Evolutionary conservation across 2,888 invertebrate genomes (phyloP), one percentile per base, ranked within the genome.

Genomic region (Ditylenchus weischeri): DNA sequence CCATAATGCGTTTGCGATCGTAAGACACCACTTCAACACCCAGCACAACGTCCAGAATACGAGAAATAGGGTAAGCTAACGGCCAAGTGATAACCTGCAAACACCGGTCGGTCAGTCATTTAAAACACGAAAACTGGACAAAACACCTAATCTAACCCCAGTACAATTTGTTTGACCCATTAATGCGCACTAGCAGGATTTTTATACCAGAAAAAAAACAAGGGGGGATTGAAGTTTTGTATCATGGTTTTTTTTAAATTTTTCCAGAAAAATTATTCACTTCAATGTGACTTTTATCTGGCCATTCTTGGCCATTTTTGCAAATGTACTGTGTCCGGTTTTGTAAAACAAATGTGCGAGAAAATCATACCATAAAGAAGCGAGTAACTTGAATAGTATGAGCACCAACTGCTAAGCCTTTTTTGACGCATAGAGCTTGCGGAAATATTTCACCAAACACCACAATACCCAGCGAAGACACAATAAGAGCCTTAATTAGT

Each of bases 21-120:
- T 96, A 98, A 0, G 94, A 92, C 65, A 95, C 95, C 72, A 98
- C 93, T 86, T 98, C 96, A 84, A 96, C 95, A 5, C 98, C 98
- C 19, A 81, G 68, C 47, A 81, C 69, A 43, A 61, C 67, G 62
- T 81, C 81, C 50, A 81, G 72, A n/a, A 78, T 29, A 71, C 75
- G 62, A 36, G 68, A 66, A 63, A 75, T 77, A 13, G 75, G 75
- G 21, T 64, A 75, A 21, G 75, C 75, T 60, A 75, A 51, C 54
- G 77, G 75, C 35, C 61, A 72, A 47, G 62, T 62, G 62, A 62
- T n/a, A 54, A 54, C n/a, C 54, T 54, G 54, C 2, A 54, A 54
- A 54, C 13, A 15, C 21, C 10, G 4, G 1, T 54, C 29, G n/a
- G n/a, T n/a, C n/a, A n/a, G n/a, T n/a, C n/a, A 23, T 23, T 50